A percentile compares a stretch with the other conserved stretches of the same genome.
Conservation (phyloP, 2,113 vertebrate genomes). For the Brachyhypopomus occidentalis region DNA sequence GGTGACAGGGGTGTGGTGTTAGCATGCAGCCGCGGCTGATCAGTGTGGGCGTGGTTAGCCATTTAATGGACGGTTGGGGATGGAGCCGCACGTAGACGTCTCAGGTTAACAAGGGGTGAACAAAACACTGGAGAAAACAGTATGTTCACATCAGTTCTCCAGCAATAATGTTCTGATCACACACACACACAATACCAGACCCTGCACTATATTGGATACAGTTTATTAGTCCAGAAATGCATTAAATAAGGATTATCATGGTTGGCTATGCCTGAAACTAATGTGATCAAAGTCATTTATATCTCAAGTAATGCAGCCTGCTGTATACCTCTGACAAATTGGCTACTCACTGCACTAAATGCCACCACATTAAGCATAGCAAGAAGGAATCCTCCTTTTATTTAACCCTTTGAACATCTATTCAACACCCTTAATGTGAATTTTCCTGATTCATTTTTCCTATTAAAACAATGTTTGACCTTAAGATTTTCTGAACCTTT, state of each 20-base stretch:
- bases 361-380: slow-evolving; percentile 41
- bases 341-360: slow-evolving; percentile 37
- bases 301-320: slow-evolving; percentile 27
- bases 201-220: slow-evolving; percentile 30
- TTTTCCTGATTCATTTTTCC: slow-evolving; percentile 22
- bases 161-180: neutral
- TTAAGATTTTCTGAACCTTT: neutral
- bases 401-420: slow-evolving; percentile 23
- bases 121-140: no score
- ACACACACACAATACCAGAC: neutral
- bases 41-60: no score
- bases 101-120: no score
- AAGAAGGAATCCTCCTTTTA: slow-evolving; percentile 25
- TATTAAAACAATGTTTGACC: neutral
- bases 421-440: slow-evolving; percentile 11
- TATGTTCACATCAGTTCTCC: neutral
- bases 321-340: slow-evolving; percentile 44
- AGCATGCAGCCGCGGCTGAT: no score
- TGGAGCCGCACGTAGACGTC: no score
- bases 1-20: no score
- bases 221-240: slow-evolving; percentile 43
- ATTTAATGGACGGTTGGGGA: no score
- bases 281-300: slow-evolving; percentile 40
- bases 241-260: slow-evolving; percentile 47
- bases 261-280: slow-evolving; percentile 36